phyloP scores from a whole-genome alignment of 2,113 vertebrate genomes.

The Hemicordylus capensis region DNA sequence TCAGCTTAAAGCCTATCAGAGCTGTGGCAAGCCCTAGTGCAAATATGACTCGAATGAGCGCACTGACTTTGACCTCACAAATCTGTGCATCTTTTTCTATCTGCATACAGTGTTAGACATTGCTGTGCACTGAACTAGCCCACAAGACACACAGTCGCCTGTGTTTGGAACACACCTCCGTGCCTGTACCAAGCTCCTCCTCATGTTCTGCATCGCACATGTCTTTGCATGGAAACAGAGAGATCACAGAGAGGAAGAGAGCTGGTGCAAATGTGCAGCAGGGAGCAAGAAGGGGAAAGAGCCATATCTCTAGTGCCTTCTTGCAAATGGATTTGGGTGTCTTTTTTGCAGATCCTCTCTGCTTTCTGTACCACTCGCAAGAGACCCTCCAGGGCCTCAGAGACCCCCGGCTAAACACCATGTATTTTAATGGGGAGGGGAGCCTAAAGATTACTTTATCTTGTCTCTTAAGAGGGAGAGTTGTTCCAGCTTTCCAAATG shows the following conservation, averaged over 20 bases:
- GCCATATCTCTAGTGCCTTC: neutral
- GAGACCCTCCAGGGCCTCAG: too few species aligned
- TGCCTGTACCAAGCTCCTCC: neutral
- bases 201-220: neutral
- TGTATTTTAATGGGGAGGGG: neutral
- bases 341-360: neutral
- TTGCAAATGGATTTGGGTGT: neutral
- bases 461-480: neutral
- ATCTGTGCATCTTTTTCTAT: neutral
- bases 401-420: neutral
- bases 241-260: neutral
- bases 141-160: neutral
- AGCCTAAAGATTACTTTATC: neutral
- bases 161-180: neutral
- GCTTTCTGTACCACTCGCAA: neutral
- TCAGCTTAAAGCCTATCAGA: neutral
- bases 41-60: neutral
- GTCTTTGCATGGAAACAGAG: neutral
- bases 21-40: neutral
- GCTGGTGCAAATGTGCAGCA: neutral
- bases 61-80: neutral
- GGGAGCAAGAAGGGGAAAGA: neutral
- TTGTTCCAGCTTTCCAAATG: neutral
- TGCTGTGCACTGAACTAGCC: neutral
- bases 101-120: neutral